A percentile compares a stretch with the other conserved stretches of the same genome.
These are phyloP conservation scores for Stomatorhinus ivindoensis DNA, from an alignment of 2,113 vertebrate species.

Conservation along the genomic window DNA sequence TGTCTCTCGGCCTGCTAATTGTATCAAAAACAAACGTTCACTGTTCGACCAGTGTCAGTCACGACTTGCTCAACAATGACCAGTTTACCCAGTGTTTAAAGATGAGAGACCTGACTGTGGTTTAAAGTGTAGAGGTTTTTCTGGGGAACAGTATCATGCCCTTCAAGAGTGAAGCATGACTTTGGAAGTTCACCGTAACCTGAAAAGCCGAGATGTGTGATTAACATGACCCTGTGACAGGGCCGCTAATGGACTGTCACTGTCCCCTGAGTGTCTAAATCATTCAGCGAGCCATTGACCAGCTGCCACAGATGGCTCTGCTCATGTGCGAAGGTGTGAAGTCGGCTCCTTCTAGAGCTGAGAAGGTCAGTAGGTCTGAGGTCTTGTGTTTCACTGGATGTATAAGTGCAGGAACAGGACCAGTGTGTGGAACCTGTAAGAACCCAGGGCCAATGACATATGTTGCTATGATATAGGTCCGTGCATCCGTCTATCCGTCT, in stretches of 20 bases:
- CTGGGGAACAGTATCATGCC: not conserved
- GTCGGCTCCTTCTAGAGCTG: not conserved
- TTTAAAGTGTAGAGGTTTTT: not conserved
- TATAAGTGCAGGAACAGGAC: not conserved
- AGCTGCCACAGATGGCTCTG: not conserved
- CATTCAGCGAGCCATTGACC: not conserved
- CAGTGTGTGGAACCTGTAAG: not conserved
- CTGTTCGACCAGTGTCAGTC: not conserved
- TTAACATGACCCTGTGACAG: not conserved
- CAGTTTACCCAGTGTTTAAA: not conserved
- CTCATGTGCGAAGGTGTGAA: not conserved
- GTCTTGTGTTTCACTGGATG: not conserved
- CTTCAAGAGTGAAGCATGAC: not conserved
- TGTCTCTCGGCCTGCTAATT: conserved; percentile 50
- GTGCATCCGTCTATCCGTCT: not conserved
- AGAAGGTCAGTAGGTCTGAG: not conserved
- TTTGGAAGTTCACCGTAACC: not conserved
- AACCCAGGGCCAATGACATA: not conserved
- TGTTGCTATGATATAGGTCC: not conserved
- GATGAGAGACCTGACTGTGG: not conserved
- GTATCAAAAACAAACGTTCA: conserved; percentile 5
- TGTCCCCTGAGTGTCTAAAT: not conserved
- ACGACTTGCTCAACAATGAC: conserved; percentile 11
- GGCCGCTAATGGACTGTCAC: not conserved
- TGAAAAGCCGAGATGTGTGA: not conserved